Percentiles rank a stretch among this genome's conserved stretches.
phyloP scores from a whole-genome alignment of 2,113 vertebrate genomes.

The Actenoides lindsayi region DNA sequence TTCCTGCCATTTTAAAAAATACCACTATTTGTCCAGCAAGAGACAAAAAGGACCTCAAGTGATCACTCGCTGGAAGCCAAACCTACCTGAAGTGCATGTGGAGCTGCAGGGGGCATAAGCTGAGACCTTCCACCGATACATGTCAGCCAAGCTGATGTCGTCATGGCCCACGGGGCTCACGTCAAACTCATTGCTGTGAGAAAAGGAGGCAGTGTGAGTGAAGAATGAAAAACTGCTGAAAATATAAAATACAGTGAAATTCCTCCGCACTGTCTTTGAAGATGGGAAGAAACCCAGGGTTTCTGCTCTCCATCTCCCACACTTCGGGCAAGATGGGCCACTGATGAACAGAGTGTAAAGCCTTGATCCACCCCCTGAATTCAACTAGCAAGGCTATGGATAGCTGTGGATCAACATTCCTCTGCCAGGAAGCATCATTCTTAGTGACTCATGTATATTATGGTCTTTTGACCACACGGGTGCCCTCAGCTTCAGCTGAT shows the following conservation, averaged over 20 bases:
- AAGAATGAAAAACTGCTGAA: background rate
- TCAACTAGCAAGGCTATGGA: background rate
- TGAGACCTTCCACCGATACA: slow-evolving; percentile 92
- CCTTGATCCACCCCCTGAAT: background rate
- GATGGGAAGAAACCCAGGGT: background rate
- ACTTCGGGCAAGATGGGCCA: background rate
- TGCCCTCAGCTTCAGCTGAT: background rate
- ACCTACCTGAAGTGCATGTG: slow-evolving; percentile 89
- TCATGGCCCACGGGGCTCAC: slow-evolving; percentile 72
- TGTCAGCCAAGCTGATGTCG: slow-evolving; percentile 85
- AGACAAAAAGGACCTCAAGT: background rate
- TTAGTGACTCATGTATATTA: background rate
- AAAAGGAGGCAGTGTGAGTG: background rate
- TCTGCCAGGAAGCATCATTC: background rate
- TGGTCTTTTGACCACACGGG: accelerated
- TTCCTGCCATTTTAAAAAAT: background rate
- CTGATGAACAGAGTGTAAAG: background rate
- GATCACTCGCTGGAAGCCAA: background rate
- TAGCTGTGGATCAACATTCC: background rate
- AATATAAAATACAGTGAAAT: background rate
- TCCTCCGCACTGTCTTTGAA: background rate
- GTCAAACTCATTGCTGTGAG: slow-evolving; percentile 84
- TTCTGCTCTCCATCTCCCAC: background rate
- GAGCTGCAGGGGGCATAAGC: slow-evolving; percentile 91
- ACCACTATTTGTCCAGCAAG: background rate